These are phyloP conservation scores for Mythimna impura DNA, from an alignment of 2,888 invertebrate species.

Conservation along the genomic window DNA sequence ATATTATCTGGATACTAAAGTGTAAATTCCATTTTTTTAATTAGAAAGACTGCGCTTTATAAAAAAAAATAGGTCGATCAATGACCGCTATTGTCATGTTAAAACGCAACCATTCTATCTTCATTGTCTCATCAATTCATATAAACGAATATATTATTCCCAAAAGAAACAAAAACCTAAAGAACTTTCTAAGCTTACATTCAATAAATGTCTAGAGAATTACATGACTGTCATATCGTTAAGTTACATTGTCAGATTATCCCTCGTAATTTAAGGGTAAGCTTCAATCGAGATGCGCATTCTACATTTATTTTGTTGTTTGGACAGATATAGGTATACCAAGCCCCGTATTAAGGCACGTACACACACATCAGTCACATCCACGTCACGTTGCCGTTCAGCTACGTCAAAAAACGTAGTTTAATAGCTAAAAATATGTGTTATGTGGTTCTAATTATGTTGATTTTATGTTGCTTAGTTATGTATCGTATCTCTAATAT, in stretches of 20 bases:
- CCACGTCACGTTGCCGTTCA: background rate
- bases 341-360: background rate
- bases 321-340: background rate
- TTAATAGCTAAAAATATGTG: no score
- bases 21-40: background rate
- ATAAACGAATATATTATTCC: background rate
- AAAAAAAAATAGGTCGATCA: no score
- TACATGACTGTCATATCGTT: conserved; percentile 6
- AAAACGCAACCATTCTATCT: background rate
- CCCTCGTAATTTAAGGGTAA: conserved; percentile 18
- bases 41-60: no score
- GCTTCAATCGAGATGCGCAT: conserved; percentile 6
- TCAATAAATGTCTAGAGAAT: background rate
- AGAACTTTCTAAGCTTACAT: background rate
- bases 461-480: no score
- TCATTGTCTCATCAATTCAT: background rate
- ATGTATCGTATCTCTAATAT: no score
- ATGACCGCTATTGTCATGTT: background rate
- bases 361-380: background rate
- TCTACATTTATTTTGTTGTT: conserved; percentile 5
- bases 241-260: background rate
- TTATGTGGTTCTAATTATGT: no score
- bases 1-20: background rate
- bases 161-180: background rate
- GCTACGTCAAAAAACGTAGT: background rate